Evolutionary conservation across 2,113 vertebrate genomes (phyloP), one percentile per base, ranked within the genome.

Genomic region (Thymallus thymallus): DNA sequence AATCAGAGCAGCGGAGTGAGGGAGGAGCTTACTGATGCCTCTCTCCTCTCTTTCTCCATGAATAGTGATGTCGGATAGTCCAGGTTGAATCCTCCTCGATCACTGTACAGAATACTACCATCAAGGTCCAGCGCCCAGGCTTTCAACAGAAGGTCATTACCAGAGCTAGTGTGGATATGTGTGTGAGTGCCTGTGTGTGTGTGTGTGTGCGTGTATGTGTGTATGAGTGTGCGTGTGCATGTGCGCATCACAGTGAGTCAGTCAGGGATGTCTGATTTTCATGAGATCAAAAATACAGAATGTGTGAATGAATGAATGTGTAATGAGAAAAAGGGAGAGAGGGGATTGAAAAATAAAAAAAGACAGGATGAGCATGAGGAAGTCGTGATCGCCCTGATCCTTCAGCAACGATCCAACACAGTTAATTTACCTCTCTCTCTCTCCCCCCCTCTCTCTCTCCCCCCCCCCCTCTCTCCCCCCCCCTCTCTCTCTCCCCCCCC

Each of bases 31-130:
- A 68, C 4, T 75, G 58, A 87, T 82, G 73, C 74, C 64, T 78
- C 83, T 81, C 78, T 86, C 68, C 68, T 82, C 76, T 84, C 51
- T 16, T 63, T 32, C 48, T 64, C 70, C 84, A 90, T 88, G 85
- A 91, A 90, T 90, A 90, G 82, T 82, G 83, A 89, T 87, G 76
- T 66, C 63, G 61, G 78, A 71, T 30, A 74, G 76, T 73, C 81
- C 79, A 73, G 75, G 82, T 80, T 51, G 7, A 76, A 82, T 79
- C 80, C 73, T 55, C 73, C 71, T 75, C 75, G 76, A 68, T 69
- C 30, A 41, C 63, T 32, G 67, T 77, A 78, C 74, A 85, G 75
- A 68, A 69, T 78, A 80, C 63, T 35, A 32, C 79, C 24, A 77
- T 74, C 69, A 67, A 69, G 61, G 60, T 74, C 74, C 66, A 35